Conservation (phyloP, 2,888 invertebrate species). For the Coelinius sp. region DNA sequence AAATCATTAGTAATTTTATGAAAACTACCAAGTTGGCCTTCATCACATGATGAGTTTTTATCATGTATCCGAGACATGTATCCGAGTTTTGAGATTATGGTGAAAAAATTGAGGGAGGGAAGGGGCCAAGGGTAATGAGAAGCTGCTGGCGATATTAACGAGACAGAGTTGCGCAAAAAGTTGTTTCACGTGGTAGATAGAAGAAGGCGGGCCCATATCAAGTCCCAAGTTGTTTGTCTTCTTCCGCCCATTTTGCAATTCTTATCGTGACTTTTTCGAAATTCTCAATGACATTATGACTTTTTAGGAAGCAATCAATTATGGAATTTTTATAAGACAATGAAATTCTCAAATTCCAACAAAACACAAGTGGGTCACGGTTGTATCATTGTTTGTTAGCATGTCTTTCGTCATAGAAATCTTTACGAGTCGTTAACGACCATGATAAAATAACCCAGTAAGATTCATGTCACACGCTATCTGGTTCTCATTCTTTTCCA, state of each 20-base stretch:
- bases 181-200: background rate
- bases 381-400: slow-evolving; percentile 5
- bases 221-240: slow-evolving; percentile 20
- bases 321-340: too few species aligned
- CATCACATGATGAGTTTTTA: slow-evolving; percentile 34
- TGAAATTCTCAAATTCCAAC: too few species aligned
- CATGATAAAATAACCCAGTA: background rate
- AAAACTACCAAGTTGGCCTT: slow-evolving; percentile 37
- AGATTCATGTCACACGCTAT: slow-evolving; percentile 15
- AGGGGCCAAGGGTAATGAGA: slow-evolving; percentile 45
- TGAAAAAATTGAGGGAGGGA: slow-evolving; percentile 37
- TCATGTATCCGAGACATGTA: slow-evolving; percentile 27
- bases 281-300: slow-evolving; percentile 5
- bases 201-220: background rate
- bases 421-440: slow-evolving; percentile 12
- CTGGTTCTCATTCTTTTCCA: background rate
- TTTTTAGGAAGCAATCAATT: too few species aligned
- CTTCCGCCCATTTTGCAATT: slow-evolving; percentile 32
- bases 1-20: slow-evolving; percentile 52
- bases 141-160: slow-evolving; percentile 26
- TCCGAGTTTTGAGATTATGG: background rate
- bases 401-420: slow-evolving; percentile 12
- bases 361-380: slow-evolving; percentile 1
- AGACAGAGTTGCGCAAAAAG: slow-evolving; percentile 37
- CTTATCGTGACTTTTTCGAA: slow-evolving; percentile 29